Percentiles rank a stretch among this genome's conserved stretches.
Evolutionary conservation across 2,888 invertebrate genomes (phyloP).

Genomic region (Metellina segmentata): DNA sequence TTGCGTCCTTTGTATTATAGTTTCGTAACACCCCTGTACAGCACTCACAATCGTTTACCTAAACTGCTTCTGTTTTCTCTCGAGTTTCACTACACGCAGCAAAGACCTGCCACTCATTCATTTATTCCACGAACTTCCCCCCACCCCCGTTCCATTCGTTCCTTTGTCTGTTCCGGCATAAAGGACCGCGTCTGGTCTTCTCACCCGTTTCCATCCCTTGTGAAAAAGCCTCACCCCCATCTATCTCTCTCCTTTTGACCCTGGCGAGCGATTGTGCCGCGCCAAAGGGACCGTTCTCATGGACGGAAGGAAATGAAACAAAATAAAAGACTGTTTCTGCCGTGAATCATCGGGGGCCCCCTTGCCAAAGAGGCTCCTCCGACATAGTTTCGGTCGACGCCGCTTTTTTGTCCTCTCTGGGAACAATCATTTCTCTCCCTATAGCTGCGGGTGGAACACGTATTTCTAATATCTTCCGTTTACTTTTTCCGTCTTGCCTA

Average conservation of each 20-base stretch:
- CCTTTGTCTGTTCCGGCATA: background rate
- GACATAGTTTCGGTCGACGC: background rate
- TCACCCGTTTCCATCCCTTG: too few species aligned
- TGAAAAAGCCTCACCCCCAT: constrained; percentile 11
- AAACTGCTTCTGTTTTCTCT: background rate
- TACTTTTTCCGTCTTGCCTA: too few species aligned
- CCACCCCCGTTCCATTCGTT: background rate
- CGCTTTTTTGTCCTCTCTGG: too few species aligned
- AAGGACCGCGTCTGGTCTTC: background rate
- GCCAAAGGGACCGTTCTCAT: background rate
- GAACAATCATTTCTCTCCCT: too few species aligned
- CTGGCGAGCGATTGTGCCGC: constrained; percentile 1
- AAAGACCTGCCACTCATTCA: constrained; percentile 3
- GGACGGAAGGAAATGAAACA: background rate
- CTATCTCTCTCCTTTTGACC: constrained; percentile 12
- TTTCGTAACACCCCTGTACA: background rate
- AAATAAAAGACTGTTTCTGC: constrained; percentile 6
- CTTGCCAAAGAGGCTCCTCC: background rate
- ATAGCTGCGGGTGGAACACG: too few species aligned
- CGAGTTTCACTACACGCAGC: background rate
- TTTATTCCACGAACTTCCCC: background rate
- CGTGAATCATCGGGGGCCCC: constrained; percentile 24
- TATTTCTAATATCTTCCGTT: too few species aligned
- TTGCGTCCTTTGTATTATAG: background rate
- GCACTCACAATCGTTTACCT: background rate